Evolutionary conservation across 2,113 vertebrate genomes (phyloP).

Genomic region (Glaucidium brasilianum): DNA sequence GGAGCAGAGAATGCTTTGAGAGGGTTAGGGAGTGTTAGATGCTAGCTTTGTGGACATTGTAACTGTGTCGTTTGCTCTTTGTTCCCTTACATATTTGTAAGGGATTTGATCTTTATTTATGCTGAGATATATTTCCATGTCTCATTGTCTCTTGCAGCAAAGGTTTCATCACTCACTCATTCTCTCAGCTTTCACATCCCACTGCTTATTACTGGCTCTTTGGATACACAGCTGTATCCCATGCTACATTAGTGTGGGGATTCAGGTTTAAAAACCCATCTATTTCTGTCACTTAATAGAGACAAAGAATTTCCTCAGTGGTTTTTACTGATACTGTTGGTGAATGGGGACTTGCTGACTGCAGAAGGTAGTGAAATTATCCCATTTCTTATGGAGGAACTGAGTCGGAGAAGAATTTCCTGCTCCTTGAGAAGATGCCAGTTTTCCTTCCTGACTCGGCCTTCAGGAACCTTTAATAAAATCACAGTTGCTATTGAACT

Average conservation of each 20-base stretch:
- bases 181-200: background rate
- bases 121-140: background rate
- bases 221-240: background rate
- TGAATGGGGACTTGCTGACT: background rate
- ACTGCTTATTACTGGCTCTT: background rate
- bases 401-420: background rate
- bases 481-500: background rate
- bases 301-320: background rate
- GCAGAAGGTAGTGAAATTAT: background rate
- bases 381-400: background rate
- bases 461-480: background rate
- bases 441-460: background rate
- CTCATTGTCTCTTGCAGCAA: background rate
- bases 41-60: background rate
- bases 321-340: background rate
- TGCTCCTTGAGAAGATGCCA: background rate
- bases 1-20: background rate
- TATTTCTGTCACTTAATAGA: background rate
- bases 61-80: background rate
- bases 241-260: background rate
- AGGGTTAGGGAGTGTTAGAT: background rate
- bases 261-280: background rate
- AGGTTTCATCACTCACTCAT: background rate
- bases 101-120: background rate
- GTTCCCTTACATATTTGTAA: background rate